Conservation (phyloP, 2,113 vertebrate species). For the Arothron firmamentum region DNA sequence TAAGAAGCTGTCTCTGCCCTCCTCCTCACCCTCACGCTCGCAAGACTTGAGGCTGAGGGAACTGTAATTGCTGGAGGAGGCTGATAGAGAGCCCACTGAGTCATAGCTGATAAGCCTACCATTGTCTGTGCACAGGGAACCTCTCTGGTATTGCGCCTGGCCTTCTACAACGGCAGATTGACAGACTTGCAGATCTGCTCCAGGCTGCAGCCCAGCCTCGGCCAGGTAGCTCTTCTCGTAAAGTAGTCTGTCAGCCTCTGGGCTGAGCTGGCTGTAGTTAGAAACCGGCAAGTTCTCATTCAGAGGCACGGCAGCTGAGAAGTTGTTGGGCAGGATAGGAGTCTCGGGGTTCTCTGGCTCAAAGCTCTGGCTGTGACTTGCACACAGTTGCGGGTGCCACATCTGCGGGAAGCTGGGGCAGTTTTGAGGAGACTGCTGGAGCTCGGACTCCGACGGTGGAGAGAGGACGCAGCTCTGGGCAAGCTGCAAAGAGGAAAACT, state of each 20-base stretch:
- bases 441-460: conserved; percentile 89
- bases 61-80: conserved; percentile 94
- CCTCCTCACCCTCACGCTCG: conserved; percentile 92
- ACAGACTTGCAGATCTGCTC: conserved; percentile 90
- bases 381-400: conserved; percentile 80
- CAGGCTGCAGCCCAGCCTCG: conserved; percentile 83
- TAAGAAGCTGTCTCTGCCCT: conserved; percentile 93
- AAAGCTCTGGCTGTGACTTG: conserved; percentile 75
- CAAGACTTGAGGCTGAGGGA: conserved; percentile 94
- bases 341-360: conserved; percentile 79
- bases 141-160: conserved; percentile 92
- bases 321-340: conserved; percentile 79
- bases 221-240: conserved; percentile 91
- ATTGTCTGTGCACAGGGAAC: conserved; percentile 87
- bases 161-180: conserved; percentile 87
- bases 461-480: conserved; percentile 91
- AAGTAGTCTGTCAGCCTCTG: conserved; percentile 85
- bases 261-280: conserved; percentile 82
- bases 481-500: conserved; percentile 86
- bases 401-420: conserved; percentile 81
- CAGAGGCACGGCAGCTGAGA: conserved; percentile 71
- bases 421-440: conserved; percentile 89
- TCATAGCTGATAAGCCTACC: conserved; percentile 96
- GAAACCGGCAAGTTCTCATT: conserved; percentile 78
- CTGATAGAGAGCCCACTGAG: conserved; percentile 92